Evolutionary conservation across 2,113 vertebrate genomes (phyloP), one percentile per base, ranked within the genome.

Genomic region (Salvelinus fontinalis): DNA sequence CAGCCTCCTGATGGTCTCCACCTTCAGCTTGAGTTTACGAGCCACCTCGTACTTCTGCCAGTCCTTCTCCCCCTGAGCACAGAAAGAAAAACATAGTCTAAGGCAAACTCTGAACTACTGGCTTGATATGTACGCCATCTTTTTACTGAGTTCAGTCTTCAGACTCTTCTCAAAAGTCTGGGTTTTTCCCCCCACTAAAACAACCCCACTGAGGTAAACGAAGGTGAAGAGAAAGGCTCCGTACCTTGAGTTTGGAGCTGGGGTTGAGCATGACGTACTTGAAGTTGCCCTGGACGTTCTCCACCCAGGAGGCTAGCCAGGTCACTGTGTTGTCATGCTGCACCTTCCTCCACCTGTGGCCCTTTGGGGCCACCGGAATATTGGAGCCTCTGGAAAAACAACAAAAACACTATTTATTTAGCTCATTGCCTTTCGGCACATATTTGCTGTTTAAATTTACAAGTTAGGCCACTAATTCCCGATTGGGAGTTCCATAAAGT

Each of bases 221-320:
- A 54, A 16, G 51, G 16, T 54, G 16, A 7, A 54, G 51, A 18
- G 51, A 54, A 54, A 18, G 16, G 51, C 51, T 54, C 14, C 29
- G 18, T 57, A 95, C 95, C 95, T 95, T 95, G 14, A 95, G 86
- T 85, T 94, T 95, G 68, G 94, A 96, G 85, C 94, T 94, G 3
- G 95, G 94, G 65, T 95, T 95, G 77, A 96, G 82, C 91, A 92
- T 95, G 79, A 95, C 85, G 79, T 95, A 95, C 75, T 94, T 95
- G 49, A 89, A 73, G 24, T 88, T 59, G 1, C 88, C 91, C 80
- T 95, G 94, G 31, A 95, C 81, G 27, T 94, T 95, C 77, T 96
- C 95, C 0, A 88, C 92, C 95, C 95, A 95, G 0, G 93, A 93
- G 0, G 88, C 94, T 85, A 96, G 69, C 94, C 95, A 95, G 2